Evolutionary conservation across 1,140 invertebrate genomes (phyloP).

Genomic region (Pseudomyrmex cubaensis): DNA sequence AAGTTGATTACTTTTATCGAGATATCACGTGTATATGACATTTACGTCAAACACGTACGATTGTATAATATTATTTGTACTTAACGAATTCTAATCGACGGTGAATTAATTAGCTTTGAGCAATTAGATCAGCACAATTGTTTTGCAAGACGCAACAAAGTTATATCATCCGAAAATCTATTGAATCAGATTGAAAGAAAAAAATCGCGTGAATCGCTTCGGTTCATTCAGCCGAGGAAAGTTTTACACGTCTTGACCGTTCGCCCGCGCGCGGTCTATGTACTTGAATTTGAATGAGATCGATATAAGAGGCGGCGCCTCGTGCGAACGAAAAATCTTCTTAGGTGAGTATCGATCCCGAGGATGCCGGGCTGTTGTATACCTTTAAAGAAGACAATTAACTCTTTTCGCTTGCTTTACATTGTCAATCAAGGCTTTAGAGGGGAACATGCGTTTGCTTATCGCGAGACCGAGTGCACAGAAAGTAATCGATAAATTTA

Average conservation of each 20-base stretch:
- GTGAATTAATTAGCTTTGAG: slow-evolving; percentile 29
- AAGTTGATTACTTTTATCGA: too few relatives aligned
- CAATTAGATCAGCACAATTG: slow-evolving; percentile 39
- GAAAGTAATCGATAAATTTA: background rate
- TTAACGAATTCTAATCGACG: background rate
- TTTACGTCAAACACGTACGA: too few relatives aligned
- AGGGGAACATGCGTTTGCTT: background rate
- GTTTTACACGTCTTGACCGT: slow-evolving; percentile 23
- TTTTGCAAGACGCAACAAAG: background rate
- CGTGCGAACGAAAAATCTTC: slow-evolving; percentile 61
- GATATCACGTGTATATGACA: too few relatives aligned
- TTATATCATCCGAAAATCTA: background rate
- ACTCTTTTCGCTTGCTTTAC: background rate
- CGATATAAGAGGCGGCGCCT: slow-evolving; percentile 64
- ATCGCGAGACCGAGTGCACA: background rate
- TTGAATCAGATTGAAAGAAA: slow-evolving; percentile 37
- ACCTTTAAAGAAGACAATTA: slow-evolving; percentile 3
- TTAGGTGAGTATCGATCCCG: slow-evolving; percentile 37
- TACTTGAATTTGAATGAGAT: slow-evolving; percentile 67
- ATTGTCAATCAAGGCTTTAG: slow-evolving; percentile 10
- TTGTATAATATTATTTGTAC: background rate
- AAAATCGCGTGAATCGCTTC: background rate
- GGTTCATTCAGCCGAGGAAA: slow-evolving; percentile 45
- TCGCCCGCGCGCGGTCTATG: slow-evolving; percentile 54
- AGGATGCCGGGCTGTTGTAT: slow-evolving; percentile 2